Conservation (phyloP, 2,113 vertebrate species). For the Lophotis ruficrista region DNA sequence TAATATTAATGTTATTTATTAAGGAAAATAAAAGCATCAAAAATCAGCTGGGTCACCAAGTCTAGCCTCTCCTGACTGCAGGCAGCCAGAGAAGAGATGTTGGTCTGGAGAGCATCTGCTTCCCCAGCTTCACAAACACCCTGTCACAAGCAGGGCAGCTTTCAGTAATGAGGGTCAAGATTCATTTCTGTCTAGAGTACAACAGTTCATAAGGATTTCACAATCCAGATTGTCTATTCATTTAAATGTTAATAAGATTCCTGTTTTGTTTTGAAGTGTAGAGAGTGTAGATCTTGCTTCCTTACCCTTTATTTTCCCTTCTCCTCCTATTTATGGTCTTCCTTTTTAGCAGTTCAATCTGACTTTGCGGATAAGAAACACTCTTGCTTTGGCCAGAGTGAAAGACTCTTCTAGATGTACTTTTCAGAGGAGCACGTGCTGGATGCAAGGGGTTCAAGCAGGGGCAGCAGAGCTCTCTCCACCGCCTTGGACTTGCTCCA, state of each 20-base stretch:
- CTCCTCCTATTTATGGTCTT: neutral
- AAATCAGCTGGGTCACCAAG: neutral
- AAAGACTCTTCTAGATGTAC: neutral
- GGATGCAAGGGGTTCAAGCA: neutral
- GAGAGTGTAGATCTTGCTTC: neutral
- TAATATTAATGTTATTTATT: neutral
- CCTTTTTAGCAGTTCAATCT: neutral
- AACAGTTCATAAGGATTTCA: neutral
- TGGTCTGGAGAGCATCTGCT: neutral
- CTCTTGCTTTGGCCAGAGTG: neutral
- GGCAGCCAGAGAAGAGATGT: neutral
- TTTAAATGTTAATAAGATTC: slow-evolving; percentile 50
- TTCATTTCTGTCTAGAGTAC: neutral
- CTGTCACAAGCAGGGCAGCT: neutral
- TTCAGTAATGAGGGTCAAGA: slow-evolving; percentile 13
- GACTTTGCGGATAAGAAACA: neutral
- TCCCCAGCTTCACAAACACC: neutral
- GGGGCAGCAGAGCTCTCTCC: neutral
- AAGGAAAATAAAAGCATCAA: neutral
- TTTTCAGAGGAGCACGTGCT: neutral
- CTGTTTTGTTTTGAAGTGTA: neutral
- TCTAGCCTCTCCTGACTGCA: neutral
- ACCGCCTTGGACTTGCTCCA: neutral
- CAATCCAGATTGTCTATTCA: neutral
- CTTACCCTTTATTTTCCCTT: neutral